Conservation (phyloP, 2,113 vertebrate species). For the Taurulus bubalis region DNA sequence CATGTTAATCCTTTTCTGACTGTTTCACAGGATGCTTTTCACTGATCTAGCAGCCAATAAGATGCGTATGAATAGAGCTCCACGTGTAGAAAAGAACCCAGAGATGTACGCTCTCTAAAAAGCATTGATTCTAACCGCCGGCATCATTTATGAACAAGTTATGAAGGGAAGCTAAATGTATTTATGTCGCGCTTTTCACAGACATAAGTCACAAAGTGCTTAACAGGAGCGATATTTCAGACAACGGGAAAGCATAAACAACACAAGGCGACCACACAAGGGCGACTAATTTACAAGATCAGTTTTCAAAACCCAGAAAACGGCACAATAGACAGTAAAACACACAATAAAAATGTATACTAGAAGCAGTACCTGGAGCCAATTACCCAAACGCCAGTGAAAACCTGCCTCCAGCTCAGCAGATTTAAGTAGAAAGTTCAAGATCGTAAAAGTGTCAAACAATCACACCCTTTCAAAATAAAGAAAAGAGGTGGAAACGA, state of each 20-base stretch:
- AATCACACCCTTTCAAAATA: background rate
- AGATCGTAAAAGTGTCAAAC: slow-evolving; percentile 7
- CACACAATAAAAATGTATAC: no score
- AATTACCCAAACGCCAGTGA: background rate
- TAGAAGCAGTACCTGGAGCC: no score
- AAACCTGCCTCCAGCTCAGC: background rate
- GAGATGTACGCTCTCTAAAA: background rate
- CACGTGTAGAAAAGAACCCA: background rate
- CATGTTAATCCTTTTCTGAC: slow-evolving; percentile 10
- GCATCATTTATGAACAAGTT: slow-evolving; percentile 26
- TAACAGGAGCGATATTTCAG: no score
- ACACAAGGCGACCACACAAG: no score
- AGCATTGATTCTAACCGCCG: background rate
- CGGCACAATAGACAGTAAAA: no score
- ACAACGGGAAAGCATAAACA: no score
- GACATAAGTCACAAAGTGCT: no score
- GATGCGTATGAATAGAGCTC: background rate
- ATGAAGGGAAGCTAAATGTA: background rate
- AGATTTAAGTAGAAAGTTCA: slow-evolving; percentile 8
- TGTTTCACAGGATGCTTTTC: background rate
- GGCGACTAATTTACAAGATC: no score
- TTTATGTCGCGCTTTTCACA: no score
- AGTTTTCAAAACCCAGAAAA: no score
- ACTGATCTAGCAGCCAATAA: background rate
- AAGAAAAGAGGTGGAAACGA: background rate